Percentiles rank a stretch among this genome's conserved stretches.
Conservation (phyloP, 2,113 vertebrate genomes). For the Cololabis saira region DNA sequence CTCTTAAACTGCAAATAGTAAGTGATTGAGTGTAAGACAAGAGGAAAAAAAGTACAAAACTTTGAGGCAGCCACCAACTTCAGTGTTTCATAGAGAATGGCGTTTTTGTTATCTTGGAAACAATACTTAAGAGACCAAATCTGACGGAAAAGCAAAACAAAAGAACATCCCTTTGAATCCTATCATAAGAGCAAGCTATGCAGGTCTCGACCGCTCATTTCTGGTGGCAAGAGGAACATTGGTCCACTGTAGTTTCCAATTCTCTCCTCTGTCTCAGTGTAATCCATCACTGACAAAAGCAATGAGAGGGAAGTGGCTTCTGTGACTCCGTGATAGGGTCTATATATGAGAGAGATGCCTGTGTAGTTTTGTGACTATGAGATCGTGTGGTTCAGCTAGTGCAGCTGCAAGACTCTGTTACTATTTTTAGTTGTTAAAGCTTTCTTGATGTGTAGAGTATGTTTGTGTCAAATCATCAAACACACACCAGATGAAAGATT, state of each 20-base stretch:
- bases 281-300: constrained; percentile 65
- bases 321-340: constrained; percentile 14
- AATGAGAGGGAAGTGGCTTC: constrained; percentile 20
- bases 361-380: too few species aligned
- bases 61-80: background rate
- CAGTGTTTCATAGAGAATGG: background rate
- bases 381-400: too few species aligned
- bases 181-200: constrained; percentile 32
- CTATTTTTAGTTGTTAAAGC: too few species aligned
- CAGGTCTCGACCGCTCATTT: constrained; percentile 28
- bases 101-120: background rate
- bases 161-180: constrained; percentile 3
- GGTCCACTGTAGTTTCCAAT: constrained; percentile 33
- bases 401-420: too few species aligned
- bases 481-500: too few species aligned
- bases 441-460: too few species aligned
- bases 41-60: too few species aligned
- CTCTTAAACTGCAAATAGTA: background rate
- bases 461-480: too few species aligned
- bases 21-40: too few species aligned
- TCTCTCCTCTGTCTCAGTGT: constrained; percentile 35
- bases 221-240: constrained; percentile 23
- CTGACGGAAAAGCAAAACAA: constrained; percentile 24
- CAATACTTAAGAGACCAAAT: constrained; percentile 2
- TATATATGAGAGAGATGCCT: background rate